A percentile compares a stretch with the other conserved stretches of the same genome.
phyloP scores from a whole-genome alignment of 2,888 invertebrate genomes.

The Margaritifera margaritifera region DNA sequence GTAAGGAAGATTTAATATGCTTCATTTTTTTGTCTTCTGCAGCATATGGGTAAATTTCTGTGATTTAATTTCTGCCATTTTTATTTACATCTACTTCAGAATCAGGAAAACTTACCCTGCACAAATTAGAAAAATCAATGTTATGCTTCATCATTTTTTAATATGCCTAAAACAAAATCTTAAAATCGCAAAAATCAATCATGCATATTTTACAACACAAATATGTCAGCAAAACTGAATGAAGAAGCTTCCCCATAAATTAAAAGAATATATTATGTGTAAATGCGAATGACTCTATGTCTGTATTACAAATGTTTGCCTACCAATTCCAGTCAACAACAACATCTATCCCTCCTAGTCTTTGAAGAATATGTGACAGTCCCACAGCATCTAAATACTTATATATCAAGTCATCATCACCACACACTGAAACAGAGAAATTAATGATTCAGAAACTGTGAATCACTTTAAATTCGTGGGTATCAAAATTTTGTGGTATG shows the following conservation, averaged over 20 bases:
- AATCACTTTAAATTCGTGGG: not conserved
- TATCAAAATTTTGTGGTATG: no score
- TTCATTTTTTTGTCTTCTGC: no score
- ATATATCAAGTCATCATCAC: constrained; percentile 62
- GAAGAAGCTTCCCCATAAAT: not conserved
- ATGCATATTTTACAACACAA: not conserved
- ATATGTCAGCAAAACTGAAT: not conserved
- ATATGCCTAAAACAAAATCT: not conserved
- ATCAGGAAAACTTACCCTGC: no score
- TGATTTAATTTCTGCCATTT: no score
- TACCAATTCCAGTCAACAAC: constrained; percentile 75
- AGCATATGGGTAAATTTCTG: no score
- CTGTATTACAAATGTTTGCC: constrained; percentile 23
- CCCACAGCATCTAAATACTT: constrained; percentile 67
- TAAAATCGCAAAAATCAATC: constrained; percentile 1
- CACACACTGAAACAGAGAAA: constrained; percentile 24
- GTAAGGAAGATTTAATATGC: no score
- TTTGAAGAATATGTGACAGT: constrained; percentile 57
- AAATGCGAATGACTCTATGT: not conserved
- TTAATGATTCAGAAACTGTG: not conserved
- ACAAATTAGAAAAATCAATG: no score
- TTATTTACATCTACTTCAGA: no score
- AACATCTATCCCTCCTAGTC: constrained; percentile 71
- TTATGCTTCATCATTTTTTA: no score
- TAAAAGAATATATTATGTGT: not conserved